Evolutionary conservation across 2,888 invertebrate species (phyloP), one percentile per base, ranked within the genome.

Genomic region (Apomyelois bistriatella): DNA sequence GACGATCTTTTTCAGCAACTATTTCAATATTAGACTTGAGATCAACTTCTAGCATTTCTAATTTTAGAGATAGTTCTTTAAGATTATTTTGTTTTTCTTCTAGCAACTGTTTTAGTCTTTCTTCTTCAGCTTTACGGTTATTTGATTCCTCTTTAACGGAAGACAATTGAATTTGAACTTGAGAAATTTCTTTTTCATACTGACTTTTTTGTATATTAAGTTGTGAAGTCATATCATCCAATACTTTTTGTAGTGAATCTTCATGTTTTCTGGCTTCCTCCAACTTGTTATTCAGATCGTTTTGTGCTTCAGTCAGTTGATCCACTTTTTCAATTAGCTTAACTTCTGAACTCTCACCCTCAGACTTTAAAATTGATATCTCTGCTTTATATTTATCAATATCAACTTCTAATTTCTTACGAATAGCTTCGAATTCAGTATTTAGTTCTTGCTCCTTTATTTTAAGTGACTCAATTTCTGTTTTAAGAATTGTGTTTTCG

Each of bases 281-380:
- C 16, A 86, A 63, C 71, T 91, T 85, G 57, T 88, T 84, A 63
- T 84, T 85, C 36, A 91, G 74, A 58, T 91, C 89, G 59, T 90
- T 87, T 61, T 89, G 86, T 10, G 90, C 90, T 65, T 83, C 85
- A 50, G 86, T 83, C 40, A 91, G 63, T 67, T 88, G 86, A 53
- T 91, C 90, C 43, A 91, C 84, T 59, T 91, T 85, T 70, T 90
- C 85, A 76, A 91, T 88, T 52, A 91, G 67, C 62, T 90, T 87
- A 0, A 83, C 78, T 75, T 86, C 84, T 3, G 88, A 87, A 42
- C 87, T 79, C 36, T 82, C 84, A 15, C 87, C 84, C 42, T 88
- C 85, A 38, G 83, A 84, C 74, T 88, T 89, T 10, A 91, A 69
- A 48, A 85, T 61, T 3, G 79, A 72, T 56, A 92, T 78, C 64